Evolutionary conservation across 2,888 invertebrate genomes (phyloP), one percentile per base, ranked within the genome.

Genomic region (Agelastica alni): DNA sequence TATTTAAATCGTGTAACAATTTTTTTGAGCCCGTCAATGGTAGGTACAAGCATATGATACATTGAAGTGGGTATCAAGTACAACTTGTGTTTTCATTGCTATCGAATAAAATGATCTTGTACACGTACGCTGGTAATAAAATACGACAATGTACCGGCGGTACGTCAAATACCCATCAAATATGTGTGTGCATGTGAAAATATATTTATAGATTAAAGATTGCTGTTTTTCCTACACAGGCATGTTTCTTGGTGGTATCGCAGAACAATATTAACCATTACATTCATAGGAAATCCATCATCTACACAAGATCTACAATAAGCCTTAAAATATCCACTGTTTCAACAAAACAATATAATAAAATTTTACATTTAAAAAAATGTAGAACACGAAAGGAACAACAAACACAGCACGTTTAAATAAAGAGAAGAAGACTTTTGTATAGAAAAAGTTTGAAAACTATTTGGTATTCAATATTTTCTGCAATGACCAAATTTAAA

Each of bases 111-210:
- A 59, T 59, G 59, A 58, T 58, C 58, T 54, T 51, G 58, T 61
- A 60, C 57, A 46, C 54, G 59, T 61, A 58, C 61, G 55, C 62
- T 60, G 59, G 66, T 66, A 67, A 70, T 68, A 69, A 69, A 68
- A 66, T 67, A 69, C 63, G 56, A 59, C 65, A 64, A 66, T 67
- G 67, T 67, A 70, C 67, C 67, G 67, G 60, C 46, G 58, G 54
- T 61, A 64, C 58, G 67, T 67, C 66, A 68, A 68, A 65, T 62
- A 66, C 68, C 68, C 66, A 70, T 69, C 70, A 68, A 68, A 69
- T 61, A 20, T 58, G 43, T 53, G 54, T 61, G 44, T 32, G 44
- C 32, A 65, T 63, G 66, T 68, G 64, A 66, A 67, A 65, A 64
- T 65, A 66, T 59, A 53, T 59, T 58, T 53, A 52, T 51, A 64